Base-by-base conservation (phyloP, 2,113 vertebrate species). In the Leuciscus idus region DNA sequence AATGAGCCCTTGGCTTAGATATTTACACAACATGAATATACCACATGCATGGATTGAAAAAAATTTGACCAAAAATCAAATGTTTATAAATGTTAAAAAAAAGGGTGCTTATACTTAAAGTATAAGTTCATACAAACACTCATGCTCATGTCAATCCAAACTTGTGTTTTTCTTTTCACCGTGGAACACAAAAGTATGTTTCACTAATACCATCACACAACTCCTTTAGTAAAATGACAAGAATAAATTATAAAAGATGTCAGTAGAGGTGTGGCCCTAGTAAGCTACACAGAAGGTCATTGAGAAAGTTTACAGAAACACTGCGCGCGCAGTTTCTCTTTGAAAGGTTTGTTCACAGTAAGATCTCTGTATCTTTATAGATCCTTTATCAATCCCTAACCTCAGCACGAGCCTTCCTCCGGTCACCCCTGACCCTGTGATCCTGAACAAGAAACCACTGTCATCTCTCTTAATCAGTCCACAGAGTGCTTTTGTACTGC, bases 251-350 rank as follows among this genome's bases (percentile, higher is more conserved):
- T 12, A 81, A 39, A 57, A 13, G 39, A 78, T 62, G 36, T 66
- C 78, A 83, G 72, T 6, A 61, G 74, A 77, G 84, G 81, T 46
- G 77, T 73, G 39, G 59, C 62, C 70, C 5, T 6, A 8, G 13
- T 15, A 46, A 86, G 73, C 74, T 70, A 81, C 73, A 77, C 70
- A 86, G 78, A 68, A 75, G n/a, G 4, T 50, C n/a, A 82, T 72
- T 88, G 48, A 84, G 21, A 81, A 83, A 55, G 13, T 55, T 77
- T 48, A 66, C 50, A 79, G 55, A 48, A 74, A 78, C 39, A 76
- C 64, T 59, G 75, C 68, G 52, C 15, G 70, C 28, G 68, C 48
- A 72, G 46, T 28, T 80, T 62, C 28, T 46, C 57, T 73, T 28
- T 73, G 62, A 73, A 30, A 19, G 10, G 9, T 26, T 48, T 64